Evolutionary conservation across 1,140 invertebrate species (phyloP).

Genomic region (Drosophila equinoxialis): DNA sequence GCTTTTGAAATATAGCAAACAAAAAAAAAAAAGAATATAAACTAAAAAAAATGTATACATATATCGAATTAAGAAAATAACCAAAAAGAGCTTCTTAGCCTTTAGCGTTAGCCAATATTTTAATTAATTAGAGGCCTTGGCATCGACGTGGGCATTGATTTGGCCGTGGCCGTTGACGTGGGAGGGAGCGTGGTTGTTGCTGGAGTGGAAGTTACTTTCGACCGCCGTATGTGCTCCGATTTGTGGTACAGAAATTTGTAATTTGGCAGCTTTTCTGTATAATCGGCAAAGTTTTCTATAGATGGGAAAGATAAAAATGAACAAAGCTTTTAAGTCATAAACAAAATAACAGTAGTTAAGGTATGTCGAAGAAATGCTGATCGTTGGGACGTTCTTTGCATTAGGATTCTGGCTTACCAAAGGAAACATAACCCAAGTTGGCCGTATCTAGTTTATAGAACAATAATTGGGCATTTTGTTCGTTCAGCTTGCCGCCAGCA

Average conservation of each 20-base stretch:
- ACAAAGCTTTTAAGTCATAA: no score
- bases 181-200: not conserved
- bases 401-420: conserved; percentile 48
- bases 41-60: not conserved
- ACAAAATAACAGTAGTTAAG: no score
- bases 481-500: conserved; percentile 63
- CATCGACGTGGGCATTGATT: not conserved
- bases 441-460: conserved; percentile 65
- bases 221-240: conserved; percentile 65
- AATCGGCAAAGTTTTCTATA: conserved; percentile 51
- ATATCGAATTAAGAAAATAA: conserved; percentile 7
- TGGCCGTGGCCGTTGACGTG: not conserved
- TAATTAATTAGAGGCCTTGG: not conserved
- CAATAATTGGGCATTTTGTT: conserved; percentile 60
- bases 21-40: not conserved
- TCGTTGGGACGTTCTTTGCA: no score
- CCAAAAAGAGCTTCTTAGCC: conserved; percentile 15
- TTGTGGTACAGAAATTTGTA: conserved; percentile 74
- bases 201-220: conserved; percentile 36
- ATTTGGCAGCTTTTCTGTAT: conserved; percentile 54
- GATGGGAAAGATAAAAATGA: not conserved
- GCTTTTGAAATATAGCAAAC: conserved; percentile 9
- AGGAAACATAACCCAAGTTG: conserved; percentile 66
- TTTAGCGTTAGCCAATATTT: conserved; percentile 4
- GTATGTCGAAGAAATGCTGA: no score